Conservation (phyloP, 2,113 vertebrate species). For the Proterorhinus semilunaris region DNA sequence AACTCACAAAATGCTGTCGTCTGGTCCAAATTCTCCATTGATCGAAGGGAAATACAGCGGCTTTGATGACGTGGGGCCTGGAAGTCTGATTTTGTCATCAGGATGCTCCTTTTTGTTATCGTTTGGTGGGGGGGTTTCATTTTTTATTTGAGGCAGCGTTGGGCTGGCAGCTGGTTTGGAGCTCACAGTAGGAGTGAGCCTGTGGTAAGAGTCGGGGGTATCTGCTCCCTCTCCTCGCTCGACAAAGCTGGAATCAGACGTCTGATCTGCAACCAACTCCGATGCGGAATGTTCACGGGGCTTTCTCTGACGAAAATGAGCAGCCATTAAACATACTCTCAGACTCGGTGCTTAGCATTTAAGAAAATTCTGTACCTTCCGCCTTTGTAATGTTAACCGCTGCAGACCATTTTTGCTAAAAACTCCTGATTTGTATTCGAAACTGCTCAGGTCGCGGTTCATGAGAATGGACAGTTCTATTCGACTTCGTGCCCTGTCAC, state of each 20-base stretch:
- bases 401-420: constrained; percentile 56
- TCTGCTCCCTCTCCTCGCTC: constrained; percentile 61
- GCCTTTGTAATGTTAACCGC: constrained; percentile 37
- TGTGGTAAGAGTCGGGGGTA: constrained; percentile 62
- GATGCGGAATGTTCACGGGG: constrained; percentile 58
- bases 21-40: constrained; percentile 57
- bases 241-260: constrained; percentile 60
- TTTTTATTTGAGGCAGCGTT: neutral
- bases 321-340: neutral
- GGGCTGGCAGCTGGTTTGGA: constrained; percentile 17
- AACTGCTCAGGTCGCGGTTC: constrained; percentile 77
- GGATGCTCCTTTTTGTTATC: neutral
- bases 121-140: neutral
- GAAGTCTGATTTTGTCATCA: constrained; percentile 51
- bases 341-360: neutral
- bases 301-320: constrained; percentile 45
- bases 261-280: too few species aligned
- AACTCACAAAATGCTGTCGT: constrained; percentile 63
- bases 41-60: constrained; percentile 39
- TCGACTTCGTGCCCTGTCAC: constrained; percentile 84
- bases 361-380: constrained; percentile 40
- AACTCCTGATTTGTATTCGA: constrained; percentile 84
- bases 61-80: constrained; percentile 41
- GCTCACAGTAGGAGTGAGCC: constrained; percentile 33
- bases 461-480: constrained; percentile 81